Evolutionary conservation across 2,113 vertebrate species (phyloP).

Genomic region (Hemiscyllium ocellatum): DNA sequence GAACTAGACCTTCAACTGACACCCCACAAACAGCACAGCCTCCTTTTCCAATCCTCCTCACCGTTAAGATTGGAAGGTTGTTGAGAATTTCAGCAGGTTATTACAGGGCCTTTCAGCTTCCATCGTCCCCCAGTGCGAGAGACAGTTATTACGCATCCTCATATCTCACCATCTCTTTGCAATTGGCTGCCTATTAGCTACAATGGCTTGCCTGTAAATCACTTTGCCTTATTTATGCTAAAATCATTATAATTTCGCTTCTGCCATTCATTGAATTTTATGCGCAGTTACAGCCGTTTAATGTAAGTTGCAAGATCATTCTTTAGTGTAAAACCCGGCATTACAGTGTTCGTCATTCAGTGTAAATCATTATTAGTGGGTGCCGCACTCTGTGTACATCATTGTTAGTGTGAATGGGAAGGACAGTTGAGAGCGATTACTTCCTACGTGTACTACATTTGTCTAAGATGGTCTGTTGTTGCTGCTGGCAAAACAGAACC

Average conservation of each 20-base stretch:
- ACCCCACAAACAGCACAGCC: background rate
- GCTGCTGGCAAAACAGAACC: background rate
- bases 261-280: background rate
- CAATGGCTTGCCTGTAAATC: background rate
- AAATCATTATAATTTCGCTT: background rate
- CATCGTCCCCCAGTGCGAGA: background rate
- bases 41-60: background rate
- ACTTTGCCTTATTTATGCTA: constrained; percentile 8
- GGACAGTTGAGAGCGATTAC: background rate
- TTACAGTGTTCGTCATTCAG: background rate
- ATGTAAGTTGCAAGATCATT: background rate
- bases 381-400: background rate
- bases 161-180: background rate
- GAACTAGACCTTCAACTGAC: background rate
- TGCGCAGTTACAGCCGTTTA: constrained; percentile 11
- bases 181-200: background rate
- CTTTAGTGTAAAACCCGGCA: background rate
- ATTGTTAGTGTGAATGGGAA: background rate
- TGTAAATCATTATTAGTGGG: constrained; percentile 11
- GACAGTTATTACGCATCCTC: background rate
- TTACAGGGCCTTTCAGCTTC: background rate
- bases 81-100: background rate
- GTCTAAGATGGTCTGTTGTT: background rate
- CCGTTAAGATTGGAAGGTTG: background rate
- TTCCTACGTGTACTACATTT: background rate